Evolutionary conservation across 2,113 vertebrate species (phyloP).

Genomic region (Hypomesus transpacificus): DNA sequence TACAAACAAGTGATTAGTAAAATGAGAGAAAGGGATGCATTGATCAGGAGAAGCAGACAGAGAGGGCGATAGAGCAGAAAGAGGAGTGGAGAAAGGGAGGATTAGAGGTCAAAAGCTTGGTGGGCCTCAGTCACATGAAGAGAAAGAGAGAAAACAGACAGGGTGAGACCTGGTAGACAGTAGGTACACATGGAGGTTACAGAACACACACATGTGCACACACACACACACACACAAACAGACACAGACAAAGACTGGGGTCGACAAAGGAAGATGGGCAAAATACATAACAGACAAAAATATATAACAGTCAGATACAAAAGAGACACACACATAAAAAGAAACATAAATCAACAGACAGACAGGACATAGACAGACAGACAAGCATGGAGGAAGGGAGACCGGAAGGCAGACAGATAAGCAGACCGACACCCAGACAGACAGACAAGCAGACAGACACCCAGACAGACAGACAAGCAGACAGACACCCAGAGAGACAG

Average conservation of each 20-base stretch:
- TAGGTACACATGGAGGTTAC: neutral
- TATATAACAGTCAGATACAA: neutral
- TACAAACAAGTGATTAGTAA: slow-evolving; percentile 39
- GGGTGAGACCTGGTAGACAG: neutral
- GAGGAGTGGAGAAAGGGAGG: slow-evolving; percentile 41
- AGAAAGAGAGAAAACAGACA: slow-evolving; percentile 4
- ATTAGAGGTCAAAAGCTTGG: slow-evolving; percentile 61
- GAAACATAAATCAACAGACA: slow-evolving; percentile 20
- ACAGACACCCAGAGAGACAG: slow-evolving; percentile 19
- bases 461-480: slow-evolving; percentile 21
- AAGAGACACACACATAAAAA: slow-evolving; percentile 5
- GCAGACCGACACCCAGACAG: neutral
- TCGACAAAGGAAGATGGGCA: slow-evolving; percentile 3
- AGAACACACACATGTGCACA: neutral
- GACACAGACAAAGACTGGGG: neutral
- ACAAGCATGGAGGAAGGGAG: too few species aligned
- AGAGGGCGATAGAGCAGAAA: slow-evolving; percentile 52
- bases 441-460: slow-evolving; percentile 14
- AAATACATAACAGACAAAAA: too few species aligned
- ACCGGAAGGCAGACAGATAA: slow-evolving; percentile 20
- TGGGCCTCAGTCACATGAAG: slow-evolving; percentile 22
- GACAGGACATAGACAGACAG: slow-evolving; percentile 28
- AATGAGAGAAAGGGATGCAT: neutral
- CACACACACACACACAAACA: neutral
- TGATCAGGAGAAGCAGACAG: slow-evolving; percentile 9